A percentile compares a stretch with the other conserved stretches of the same genome.
phyloP scores from a whole-genome alignment of 1,140 invertebrate species.

The Thaumatotibia leucotreta region DNA sequence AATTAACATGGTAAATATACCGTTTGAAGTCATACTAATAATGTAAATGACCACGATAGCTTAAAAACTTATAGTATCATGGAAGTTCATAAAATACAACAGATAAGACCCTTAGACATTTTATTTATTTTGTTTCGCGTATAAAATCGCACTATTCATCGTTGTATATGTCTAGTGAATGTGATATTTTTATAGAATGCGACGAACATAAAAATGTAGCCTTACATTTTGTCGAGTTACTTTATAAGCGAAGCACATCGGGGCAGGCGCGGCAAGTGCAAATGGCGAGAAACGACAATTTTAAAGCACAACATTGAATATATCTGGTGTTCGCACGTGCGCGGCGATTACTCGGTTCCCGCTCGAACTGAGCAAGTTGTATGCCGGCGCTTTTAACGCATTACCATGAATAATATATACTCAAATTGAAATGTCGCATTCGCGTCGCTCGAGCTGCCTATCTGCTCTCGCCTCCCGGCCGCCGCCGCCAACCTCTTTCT shows the following conservation, averaged over 20 bases:
- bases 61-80: too few species aligned
- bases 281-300: conserved; percentile 72
- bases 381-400: conserved; percentile 70
- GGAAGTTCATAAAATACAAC: not conserved
- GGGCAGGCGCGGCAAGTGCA: conserved; percentile 44
- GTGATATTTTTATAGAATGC: conserved; percentile 34
- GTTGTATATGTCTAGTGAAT: conserved; percentile 35
- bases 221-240: conserved; percentile 53
- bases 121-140: not conserved
- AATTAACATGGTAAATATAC: too few species aligned
- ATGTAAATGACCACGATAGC: too few species aligned
- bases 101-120: not conserved
- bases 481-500: conserved; percentile 45
- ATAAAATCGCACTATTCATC: not conserved
- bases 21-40: too few species aligned
- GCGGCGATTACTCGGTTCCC: conserved; percentile 60
- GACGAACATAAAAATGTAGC: conserved; percentile 50
- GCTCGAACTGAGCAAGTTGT: conserved; percentile 50
- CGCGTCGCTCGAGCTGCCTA: conserved; percentile 58
- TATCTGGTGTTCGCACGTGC: conserved; percentile 56
- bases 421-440: conserved; percentile 75
- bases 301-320: conserved; percentile 70
- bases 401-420: conserved; percentile 76
- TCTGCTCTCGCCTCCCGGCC: conserved; percentile 33
- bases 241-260: conserved; percentile 65